Percentiles rank a stretch among this genome's conserved stretches.
phyloP scores from a whole-genome alignment of 1,140 invertebrate species.

The Anthonomus grandis region DNA sequence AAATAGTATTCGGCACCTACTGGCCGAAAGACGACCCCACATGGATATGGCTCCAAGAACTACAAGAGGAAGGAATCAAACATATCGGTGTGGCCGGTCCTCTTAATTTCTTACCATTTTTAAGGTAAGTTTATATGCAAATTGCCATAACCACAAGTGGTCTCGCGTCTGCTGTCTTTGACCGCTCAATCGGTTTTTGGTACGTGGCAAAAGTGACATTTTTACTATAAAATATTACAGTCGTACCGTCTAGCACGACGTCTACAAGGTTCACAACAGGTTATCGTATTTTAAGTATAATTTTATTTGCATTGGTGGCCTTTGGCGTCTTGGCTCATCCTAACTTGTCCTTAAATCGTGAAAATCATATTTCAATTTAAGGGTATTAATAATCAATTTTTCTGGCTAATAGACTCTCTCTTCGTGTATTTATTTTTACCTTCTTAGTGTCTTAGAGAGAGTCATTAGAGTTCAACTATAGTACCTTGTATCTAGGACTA shows the following conservation, averaged over 20 bases:
- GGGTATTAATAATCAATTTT: no score
- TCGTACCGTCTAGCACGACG: neutral
- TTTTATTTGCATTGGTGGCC: conserved; percentile 1
- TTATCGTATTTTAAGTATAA: conserved; percentile 2
- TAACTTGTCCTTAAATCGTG: no score
- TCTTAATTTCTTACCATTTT: conserved; percentile 78
- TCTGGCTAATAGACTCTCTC: no score
- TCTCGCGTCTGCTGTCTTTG: no score
- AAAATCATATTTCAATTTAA: no score
- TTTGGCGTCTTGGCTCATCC: neutral
- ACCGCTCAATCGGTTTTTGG: no score
- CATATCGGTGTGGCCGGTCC: conserved; percentile 74
- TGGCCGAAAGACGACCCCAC: conserved; percentile 64
- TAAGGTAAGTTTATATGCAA: conserved; percentile 66
- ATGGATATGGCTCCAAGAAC: conserved; percentile 69
- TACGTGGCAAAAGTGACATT: neutral
- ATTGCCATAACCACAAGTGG: no score
- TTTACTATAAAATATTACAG: neutral
- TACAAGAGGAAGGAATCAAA: conserved; percentile 77
- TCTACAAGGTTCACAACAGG: conserved; percentile 7
- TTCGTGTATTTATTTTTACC: no score
- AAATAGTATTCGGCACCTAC: conserved; percentile 70
- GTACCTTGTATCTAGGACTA: no score
- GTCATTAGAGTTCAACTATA: no score
- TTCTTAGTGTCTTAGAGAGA: no score